A percentile compares a stretch with the other conserved stretches of the same genome.
phyloP scores from a whole-genome alignment of 1,140 invertebrate species.

The Lepidostoma basale region DNA sequence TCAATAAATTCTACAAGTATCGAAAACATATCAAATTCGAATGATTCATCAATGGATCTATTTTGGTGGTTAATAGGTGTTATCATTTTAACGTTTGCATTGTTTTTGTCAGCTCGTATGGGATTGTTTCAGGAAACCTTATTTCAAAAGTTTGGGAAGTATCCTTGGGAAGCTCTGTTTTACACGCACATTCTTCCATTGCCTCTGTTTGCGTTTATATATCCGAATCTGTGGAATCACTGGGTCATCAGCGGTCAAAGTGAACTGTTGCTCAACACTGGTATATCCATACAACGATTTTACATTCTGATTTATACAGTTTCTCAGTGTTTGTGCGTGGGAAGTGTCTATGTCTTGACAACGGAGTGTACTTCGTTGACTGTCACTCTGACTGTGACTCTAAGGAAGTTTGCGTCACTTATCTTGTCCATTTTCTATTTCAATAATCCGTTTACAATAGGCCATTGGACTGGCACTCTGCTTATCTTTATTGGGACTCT shows the following conservation, averaged over 20 bases:
- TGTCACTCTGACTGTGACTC: slow-evolving; percentile 93
- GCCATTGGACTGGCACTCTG: slow-evolving; percentile 91
- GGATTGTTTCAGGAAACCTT: slow-evolving; percentile 96
- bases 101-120: slow-evolving; percentile 94
- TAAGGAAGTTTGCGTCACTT: slow-evolving; percentile 94
- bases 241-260: slow-evolving; percentile 66
- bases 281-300: slow-evolving; percentile 78
- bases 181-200: slow-evolving; percentile 91
- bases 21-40: slow-evolving; percentile 56
- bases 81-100: slow-evolving; percentile 80
- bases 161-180: slow-evolving; percentile 94
- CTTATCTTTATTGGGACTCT: slow-evolving; percentile 93
- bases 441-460: slow-evolving; percentile 88
- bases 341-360: slow-evolving; percentile 92
- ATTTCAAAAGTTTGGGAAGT: slow-evolving; percentile 87
- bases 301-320: slow-evolving; percentile 87
- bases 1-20: slow-evolving; percentile 54
- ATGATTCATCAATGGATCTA: slow-evolving; percentile 64
- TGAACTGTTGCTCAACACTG: slow-evolving; percentile 58
- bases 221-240: slow-evolving; percentile 78
- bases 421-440: slow-evolving; percentile 97
- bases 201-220: slow-evolving; percentile 81
- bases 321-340: slow-evolving; percentile 95
- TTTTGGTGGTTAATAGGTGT: slow-evolving; percentile 89
- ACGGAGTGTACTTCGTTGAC: slow-evolving; percentile 93